Percentiles rank a stretch among this genome's conserved stretches.
Conservation (phyloP, 2,888 invertebrate genomes). For the Chrysina gloriosa region DNA sequence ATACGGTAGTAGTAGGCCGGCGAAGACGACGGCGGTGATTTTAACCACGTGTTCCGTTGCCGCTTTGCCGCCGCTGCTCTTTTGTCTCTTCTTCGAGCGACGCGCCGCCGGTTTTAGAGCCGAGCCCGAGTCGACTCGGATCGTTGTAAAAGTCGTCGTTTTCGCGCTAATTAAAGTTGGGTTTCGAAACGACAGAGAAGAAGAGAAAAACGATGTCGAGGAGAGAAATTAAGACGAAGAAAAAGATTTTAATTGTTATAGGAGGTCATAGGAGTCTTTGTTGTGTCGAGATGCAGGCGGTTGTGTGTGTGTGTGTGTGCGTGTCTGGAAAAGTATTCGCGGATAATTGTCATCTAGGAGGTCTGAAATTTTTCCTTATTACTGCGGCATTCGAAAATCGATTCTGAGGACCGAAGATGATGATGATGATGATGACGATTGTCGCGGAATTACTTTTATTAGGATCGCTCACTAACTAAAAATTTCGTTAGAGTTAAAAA, state of each 20-base stretch:
- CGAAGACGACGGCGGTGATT: conserved; percentile 27
- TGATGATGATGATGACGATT: no score
- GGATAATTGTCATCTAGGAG: no score
- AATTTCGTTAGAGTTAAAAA: no score
- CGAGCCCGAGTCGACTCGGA: not conserved
- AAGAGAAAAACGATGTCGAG: not conserved
- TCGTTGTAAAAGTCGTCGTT: not conserved
- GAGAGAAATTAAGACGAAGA: not conserved
- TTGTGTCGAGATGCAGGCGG: no score
- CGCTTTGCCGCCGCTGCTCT: no score
- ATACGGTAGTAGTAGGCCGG: no score
- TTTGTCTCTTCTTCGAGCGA: conserved; percentile 14
- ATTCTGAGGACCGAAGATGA: not conserved
- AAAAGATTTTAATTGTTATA: not conserved
- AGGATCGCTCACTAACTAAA: no score
- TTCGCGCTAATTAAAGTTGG: no score
- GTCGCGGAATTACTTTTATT: no score
- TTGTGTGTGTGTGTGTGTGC: no score
- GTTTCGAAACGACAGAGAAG: not conserved
- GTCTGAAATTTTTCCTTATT: no score
- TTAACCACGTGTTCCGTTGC: conserved; percentile 31
- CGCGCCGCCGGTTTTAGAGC: not conserved
- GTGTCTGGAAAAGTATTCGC: no score
- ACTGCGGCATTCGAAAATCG: not conserved
- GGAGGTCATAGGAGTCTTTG: not conserved